Conservation (phyloP, 2,113 vertebrate species). For the Struthidea cinerea region DNA sequence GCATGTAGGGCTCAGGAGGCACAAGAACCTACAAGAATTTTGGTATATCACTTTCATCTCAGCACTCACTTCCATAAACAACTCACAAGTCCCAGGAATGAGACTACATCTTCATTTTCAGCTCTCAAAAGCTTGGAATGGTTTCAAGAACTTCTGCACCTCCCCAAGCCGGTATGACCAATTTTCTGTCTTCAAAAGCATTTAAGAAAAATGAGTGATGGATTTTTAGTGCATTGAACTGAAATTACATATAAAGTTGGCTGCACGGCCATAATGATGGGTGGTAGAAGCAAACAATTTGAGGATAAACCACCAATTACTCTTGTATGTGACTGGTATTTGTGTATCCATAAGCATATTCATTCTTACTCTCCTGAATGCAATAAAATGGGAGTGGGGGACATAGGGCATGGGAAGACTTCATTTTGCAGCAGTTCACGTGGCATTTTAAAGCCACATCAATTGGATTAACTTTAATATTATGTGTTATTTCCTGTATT, state of each 20-base stretch:
- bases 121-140: background rate
- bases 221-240: background rate
- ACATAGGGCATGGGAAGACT: background rate
- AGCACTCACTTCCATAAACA: conserved; percentile 9
- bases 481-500: background rate
- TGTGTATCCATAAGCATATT: background rate
- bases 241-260: background rate
- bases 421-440: background rate
- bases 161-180: background rate
- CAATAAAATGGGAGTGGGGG: background rate
- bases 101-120: background rate
- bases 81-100: background rate
- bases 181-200: conserved; percentile 3
- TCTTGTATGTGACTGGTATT: background rate
- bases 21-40: conserved; percentile 33
- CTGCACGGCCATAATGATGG: background rate
- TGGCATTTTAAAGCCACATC: background rate
- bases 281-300: background rate
- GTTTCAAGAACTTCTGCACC: conserved; percentile 29
- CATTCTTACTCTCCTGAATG: background rate
- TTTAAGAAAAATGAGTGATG: conserved; percentile 11
- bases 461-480: background rate
- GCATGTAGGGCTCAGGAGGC: background rate
- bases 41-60: conserved; percentile 1
- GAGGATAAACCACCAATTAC: background rate